Evolutionary conservation across 2,797 vertebrate species (phyloP).

Genomic region (Sarcophilus harrisii): DNA sequence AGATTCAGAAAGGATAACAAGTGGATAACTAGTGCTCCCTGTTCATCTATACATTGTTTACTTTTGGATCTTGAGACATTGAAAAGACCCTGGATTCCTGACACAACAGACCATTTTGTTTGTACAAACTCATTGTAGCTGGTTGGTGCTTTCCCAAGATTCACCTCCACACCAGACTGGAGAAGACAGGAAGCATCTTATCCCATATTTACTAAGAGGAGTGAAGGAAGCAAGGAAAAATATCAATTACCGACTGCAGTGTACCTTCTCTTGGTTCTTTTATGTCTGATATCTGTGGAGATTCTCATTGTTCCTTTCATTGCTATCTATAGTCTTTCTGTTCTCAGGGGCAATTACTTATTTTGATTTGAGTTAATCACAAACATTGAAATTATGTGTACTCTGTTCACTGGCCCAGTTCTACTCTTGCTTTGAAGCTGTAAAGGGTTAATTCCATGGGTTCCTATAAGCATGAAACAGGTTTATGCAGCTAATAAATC

Average conservation of each 20-base stretch:
- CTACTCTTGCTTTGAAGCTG: constrained; percentile 14
- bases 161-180: not conserved
- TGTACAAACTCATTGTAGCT: not conserved
- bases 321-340: not conserved
- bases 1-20: constrained; percentile 1
- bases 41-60: constrained; percentile 32
- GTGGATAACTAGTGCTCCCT: not conserved
- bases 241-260: not conserved
- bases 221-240: not conserved
- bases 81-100: not conserved
- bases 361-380: constrained; percentile 4
- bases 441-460: not conserved
- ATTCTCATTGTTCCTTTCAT: not conserved
- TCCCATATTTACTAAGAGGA: not conserved
- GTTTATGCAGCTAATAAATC: not conserved
- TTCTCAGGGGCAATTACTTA: not conserved
- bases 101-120: not conserved
- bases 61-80: not conserved
- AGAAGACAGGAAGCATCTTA: not conserved
- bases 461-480: not conserved
- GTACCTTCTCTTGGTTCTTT: not conserved
- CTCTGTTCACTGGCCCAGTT: not conserved
- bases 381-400: not conserved
- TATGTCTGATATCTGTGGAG: not conserved
- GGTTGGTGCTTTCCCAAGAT: constrained; percentile 26